Base-by-base conservation (phyloP, 2,113 vertebrate genomes). In the Hippocampus guttulatus region DNA sequence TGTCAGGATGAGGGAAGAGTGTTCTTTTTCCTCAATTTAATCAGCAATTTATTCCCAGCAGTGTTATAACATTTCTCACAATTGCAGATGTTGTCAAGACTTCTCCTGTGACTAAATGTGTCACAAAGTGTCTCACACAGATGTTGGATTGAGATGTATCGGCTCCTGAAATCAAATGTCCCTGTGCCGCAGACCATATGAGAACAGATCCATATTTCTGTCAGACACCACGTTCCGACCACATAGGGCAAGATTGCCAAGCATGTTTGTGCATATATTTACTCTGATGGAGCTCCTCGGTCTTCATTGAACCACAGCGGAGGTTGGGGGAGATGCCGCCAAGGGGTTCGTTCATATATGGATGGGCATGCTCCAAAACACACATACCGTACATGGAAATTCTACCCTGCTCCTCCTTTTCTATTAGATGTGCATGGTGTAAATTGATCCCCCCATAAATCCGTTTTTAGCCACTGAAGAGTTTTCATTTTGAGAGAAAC, bases 211-310 rank as follows among this genome's bases (percentile, higher is more conserved):
- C 72, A 84, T 86, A 84, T 81, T 84, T 81, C 73, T 75, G 79
- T 79, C 70, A 69, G 52, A 40, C 47, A 65, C 14, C 38, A 18
- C 60, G 57, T 61, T 68, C 54, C 55, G 70, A 80, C 47, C 72
- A 81, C 71, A 79, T 77, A 77, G 68, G 67, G 64, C 40, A 67
- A 27, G 49, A 82, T 60, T 69, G 74, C 75, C 64, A 69, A 74
- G 77, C 82, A 84, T 83, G 85, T 85, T 81, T 77, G 80, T 86
- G 84, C 89, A 89, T 90, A 85, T 87, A 27, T 84, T 81, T 75
- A 76, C 68, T 61, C 68, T 75, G 70, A 77, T 77, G 72, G 57
- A 63, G 67, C 65, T 81, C 78, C 66, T 82, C 67, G 16, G 45
- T 81, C 68, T 78, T 80, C 71, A 81, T 70, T 81, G 79, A 79